Percentiles rank a stretch among this genome's conserved stretches.
Conservation (phyloP, 2,888 invertebrate species). For the Chirona hameri region DNA sequence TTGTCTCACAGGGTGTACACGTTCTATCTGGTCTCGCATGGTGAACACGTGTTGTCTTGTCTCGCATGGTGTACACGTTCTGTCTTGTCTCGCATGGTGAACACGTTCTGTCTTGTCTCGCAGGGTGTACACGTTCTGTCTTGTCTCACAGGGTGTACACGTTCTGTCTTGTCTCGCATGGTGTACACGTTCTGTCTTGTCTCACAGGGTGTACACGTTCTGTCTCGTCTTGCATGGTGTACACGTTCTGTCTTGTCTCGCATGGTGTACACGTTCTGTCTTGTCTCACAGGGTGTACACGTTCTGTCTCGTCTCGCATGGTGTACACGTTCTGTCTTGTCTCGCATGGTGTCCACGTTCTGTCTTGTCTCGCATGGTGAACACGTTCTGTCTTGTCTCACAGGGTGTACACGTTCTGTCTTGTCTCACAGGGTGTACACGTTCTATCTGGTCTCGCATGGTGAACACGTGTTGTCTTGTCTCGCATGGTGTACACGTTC, state of each 20-base stretch:
- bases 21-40: constrained; percentile 59
- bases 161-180: no score
- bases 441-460: constrained; percentile 60
- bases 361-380: constrained; percentile 50
- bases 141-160: constrained; percentile 58
- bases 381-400: constrained; percentile 75
- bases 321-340: no score
- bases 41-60: constrained; percentile 73
- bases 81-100: constrained; percentile 59
- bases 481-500: constrained; percentile 46
- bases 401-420: no score
- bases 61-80: constrained; percentile 67
- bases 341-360: no score
- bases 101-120: no score
- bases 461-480: constrained; percentile 80
- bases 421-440: constrained; percentile 57
- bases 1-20: constrained; percentile 66
- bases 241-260: no score
- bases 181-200: no score
- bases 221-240: no score
- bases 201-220: constrained; percentile 66
- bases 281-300: constrained; percentile 63
- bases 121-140: no score
- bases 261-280: constrained; percentile 71
- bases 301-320: constrained; percentile 67